Evolutionary conservation across 2,888 invertebrate genomes (phyloP), one percentile per base, ranked within the genome.

Genomic region (Drosophila paranaensis): DNA sequence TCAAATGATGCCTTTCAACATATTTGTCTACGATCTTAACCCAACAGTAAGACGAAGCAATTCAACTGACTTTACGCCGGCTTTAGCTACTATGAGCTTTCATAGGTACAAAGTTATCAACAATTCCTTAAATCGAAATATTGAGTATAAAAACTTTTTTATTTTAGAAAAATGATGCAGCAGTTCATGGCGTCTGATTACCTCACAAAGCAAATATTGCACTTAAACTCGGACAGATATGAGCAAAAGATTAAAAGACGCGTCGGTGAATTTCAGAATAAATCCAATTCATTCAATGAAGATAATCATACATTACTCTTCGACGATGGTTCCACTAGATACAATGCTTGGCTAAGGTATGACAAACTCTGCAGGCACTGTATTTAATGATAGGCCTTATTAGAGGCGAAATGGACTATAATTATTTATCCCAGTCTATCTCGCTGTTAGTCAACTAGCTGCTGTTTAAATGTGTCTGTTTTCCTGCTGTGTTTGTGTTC

Each of bases 171-270:
- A 54, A 79, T 81, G 81, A 79, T 81, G 78, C 74, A 77, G 16
- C 61, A 77, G 43, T 79, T 77, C 39, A 77, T 79, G 78, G 78
- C 64, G 10, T 77, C 78, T 8, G 56, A 60, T n/a, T 79, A 79
- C 45, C 27, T 79, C 2, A 61, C 74, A 9, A 66, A 73, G 14
- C 62, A 77, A 13, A 81, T 79, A 54, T 30, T 78, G 6, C 46
- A 61, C n/a, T 54, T 55, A 62, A 62, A 42, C 11, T 11, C 27
- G 6, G 25, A 13, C 13, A 30, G 39, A 10, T 27, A 45, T 14
- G 16, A 62, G 8, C 10, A 40, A 40, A 37, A 53, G n/a, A 53
- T 81, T 6, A 57, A 30, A 13, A 81, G 62, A 9, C 74, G 81
- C 5, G 25, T 73, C 9, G 74, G 78, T 9, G 77, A 60, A 60